Evolutionary conservation across 2,888 invertebrate genomes (phyloP).

Genomic region (Acanthococcus lagerstroemiae): DNA sequence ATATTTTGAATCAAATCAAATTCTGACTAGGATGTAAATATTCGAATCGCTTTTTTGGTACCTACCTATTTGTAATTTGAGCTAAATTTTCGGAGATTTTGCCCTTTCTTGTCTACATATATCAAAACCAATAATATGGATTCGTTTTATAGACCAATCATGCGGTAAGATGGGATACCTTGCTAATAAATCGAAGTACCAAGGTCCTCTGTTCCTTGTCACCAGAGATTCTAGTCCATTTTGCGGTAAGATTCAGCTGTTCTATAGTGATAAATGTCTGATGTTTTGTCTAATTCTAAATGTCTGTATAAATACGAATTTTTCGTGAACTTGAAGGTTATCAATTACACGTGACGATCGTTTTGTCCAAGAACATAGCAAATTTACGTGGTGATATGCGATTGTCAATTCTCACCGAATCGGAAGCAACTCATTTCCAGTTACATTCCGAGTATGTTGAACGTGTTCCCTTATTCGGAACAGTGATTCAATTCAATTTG

Average conservation of each 20-base stretch:
- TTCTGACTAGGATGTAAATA: too few species aligned
- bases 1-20: too few species aligned
- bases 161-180: constrained; percentile 39
- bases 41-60: too few species aligned
- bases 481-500: too few species aligned
- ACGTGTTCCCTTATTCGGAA: too few species aligned
- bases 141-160: constrained; percentile 35
- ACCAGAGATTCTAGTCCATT: constrained; percentile 46
- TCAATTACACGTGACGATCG: constrained; percentile 46
- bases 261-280: background rate
- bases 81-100: too few species aligned
- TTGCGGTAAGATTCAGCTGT: constrained; percentile 45
- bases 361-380: constrained; percentile 43
- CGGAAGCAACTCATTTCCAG: constrained; percentile 43
- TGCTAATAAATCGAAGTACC: constrained; percentile 43
- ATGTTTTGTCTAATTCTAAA: background rate
- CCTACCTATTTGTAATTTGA: too few species aligned
- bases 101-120: too few species aligned
- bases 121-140: too few species aligned
- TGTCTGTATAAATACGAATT: constrained; percentile 11
- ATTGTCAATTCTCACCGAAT: constrained; percentile 42
- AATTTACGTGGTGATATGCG: constrained; percentile 44
- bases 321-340: constrained; percentile 42
- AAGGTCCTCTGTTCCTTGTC: constrained; percentile 49
- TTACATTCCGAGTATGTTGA: constrained; percentile 48